Conservation (phyloP, 2,888 invertebrate species). For the Acanthoscelides obtectus region DNA sequence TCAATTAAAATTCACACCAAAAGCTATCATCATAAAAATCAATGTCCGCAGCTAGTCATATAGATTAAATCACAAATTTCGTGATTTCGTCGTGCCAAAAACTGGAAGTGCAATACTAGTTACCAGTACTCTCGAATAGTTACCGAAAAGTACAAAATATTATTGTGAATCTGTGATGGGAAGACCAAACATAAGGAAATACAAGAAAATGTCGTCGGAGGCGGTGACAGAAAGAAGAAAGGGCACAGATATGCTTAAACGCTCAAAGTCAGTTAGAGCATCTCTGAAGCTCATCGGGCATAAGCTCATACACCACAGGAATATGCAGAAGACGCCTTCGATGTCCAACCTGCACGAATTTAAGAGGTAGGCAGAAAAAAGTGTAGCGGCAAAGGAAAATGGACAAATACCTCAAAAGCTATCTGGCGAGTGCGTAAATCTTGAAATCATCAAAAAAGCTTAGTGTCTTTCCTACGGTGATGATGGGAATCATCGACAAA, state of each 20-base stretch:
- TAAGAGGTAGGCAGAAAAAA: background rate
- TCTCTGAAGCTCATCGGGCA: slow-evolving; percentile 63
- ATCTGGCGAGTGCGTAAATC: too few relatives aligned
- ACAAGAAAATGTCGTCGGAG: slow-evolving; percentile 42
- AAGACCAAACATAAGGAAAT: slow-evolving; percentile 30
- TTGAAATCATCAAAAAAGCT: too few relatives aligned
- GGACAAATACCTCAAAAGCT: background rate
- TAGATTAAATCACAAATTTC: background rate
- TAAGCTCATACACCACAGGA: slow-evolving; percentile 48
- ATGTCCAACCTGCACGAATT: slow-evolving; percentile 32
- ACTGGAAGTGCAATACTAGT: background rate
- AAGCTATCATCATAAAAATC: too few relatives aligned
- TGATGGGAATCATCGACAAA: too few relatives aligned
- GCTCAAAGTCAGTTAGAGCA: slow-evolving; percentile 66
- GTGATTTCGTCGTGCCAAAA: background rate
- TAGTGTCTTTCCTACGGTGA: too few relatives aligned
- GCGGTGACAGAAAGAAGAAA: slow-evolving; percentile 39
- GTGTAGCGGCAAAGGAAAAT: too few relatives aligned
- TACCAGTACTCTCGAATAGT: background rate
- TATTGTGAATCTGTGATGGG: slow-evolving; percentile 34
- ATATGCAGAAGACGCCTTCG: slow-evolving; percentile 35
- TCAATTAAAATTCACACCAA: too few relatives aligned
- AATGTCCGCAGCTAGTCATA: background rate
- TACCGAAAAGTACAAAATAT: background rate
- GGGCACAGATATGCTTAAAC: slow-evolving; percentile 47